Base-by-base conservation (phyloP, 2,797 vertebrate genomes). In the Pelodytes ibericus region DNA sequence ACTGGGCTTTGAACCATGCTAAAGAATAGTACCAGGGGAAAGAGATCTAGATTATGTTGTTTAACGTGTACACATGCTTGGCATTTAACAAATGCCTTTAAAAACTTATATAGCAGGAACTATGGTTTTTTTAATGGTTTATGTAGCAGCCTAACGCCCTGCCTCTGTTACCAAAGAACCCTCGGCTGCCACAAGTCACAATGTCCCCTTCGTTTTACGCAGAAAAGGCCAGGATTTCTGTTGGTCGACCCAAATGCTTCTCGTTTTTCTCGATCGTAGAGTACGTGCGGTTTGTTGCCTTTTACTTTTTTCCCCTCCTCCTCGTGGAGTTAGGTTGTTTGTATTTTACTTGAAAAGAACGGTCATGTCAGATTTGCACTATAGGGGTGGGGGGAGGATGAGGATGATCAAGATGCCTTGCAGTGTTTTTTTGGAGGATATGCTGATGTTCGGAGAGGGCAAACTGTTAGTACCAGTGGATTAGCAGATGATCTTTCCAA, bases 151-250 rank as follows among this genome's bases (percentile, higher is more conserved):
- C 88, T 85, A 86, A 86, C 85, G 87, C 91, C 91, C 94, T 90
- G 93, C 92, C 93, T 92, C 90, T 88, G 89, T 92, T 94, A 95
- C 96, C 96, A 96, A 98, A 98, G 95, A 96, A 92, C 93, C 92
- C 92, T 94, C 91, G 89, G 88, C 89, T 88, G 89, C 91, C 90
- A 80, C 61, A 49, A 36, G 31, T 27, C 27, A 49, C 76, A 80
- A n/a, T 44, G 84, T 72, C 69, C 80, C 79, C 83, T 77, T 77
- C 84, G 79, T 80, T 83, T 83, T 82, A 80, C 82, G 30, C 2
- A 57, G 82, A 71, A 84, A 82, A 88, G 88, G 89, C 88, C 90
- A 88, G 88, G 81, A 82, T 51, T 73, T 47, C 84, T 87, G 84
- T 80, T 82, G 78, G 88, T 89, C 87, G 86, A 88, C 85, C 88